Evolutionary conservation across 2,888 invertebrate genomes (phyloP), one percentile per base, ranked within the genome.

Genomic region (Acleris laterana): DNA sequence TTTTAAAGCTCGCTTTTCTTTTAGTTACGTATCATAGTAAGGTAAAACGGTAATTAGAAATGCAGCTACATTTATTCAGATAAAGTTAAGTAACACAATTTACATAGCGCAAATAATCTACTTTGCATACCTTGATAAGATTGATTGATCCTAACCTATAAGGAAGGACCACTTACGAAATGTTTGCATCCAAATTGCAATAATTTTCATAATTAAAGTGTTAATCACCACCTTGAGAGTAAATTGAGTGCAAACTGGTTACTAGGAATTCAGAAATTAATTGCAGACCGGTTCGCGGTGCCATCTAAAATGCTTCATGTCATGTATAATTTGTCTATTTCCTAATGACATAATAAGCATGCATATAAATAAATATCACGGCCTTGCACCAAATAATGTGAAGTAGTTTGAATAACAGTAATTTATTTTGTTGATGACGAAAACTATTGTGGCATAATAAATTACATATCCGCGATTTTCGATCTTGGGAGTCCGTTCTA

Each of bases 351-450:
- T 68, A 68, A 64, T 64, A 68, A 58, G 53, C 48, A 53, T 59
- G 55, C 22, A 20, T 20, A 16, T 56, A 48, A 56, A 68, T 61
- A 57, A 65, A 46, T 53, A 46, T 4, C 32, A 17, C 50, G 65
- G 57, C 68, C 68, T 68, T 65, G 68, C 68, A 65, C 65, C 25
- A 58, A 58, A 65, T 68, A 65, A 61, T 60, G 64, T 19, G 56
- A 56, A 42, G 44, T 60, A 64, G 57, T 56, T 63, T 51, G 50
- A 55, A 68, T 55, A 49, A 63, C 59, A 46, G 63, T 63, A 68
- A 68, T 68, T 68, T 68, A 63, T 65, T 50, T 60, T 22, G 63
- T 50, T 20, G 63, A 68, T 65, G 65, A 20, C 56, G 60, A 60
- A 65, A 65, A 60, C 42, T 49, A 61, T 50, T 65, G 65, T 65